A percentile compares a stretch with the other conserved stretches of the same genome.
phyloP scores from a whole-genome alignment of 2,113 vertebrate genomes.

The Opisthocomus hoazin region DNA sequence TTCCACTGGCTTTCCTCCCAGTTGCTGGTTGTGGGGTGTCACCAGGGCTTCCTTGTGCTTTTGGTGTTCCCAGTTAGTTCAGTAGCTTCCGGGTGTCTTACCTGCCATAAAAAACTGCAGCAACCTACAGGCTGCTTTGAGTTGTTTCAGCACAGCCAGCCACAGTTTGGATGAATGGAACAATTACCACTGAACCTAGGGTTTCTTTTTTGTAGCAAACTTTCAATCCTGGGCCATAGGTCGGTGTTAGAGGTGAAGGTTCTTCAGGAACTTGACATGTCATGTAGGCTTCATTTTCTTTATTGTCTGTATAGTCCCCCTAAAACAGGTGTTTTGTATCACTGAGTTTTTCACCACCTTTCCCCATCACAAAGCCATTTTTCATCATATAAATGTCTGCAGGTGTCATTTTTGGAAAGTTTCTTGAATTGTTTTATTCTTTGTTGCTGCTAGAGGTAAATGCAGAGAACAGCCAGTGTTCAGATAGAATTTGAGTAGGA shows the following conservation, averaged over 20 bases:
- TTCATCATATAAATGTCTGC: neutral
- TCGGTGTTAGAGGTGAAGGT: neutral
- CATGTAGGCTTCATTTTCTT: neutral
- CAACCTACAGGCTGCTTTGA: neutral
- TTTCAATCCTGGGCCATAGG: neutral
- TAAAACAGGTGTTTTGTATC: neutral
- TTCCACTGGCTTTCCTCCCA: neutral
- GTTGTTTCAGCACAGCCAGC: neutral
- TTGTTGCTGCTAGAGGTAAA: neutral
- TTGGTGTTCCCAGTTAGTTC: neutral
- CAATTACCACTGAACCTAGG: neutral
- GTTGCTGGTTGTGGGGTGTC: neutral
- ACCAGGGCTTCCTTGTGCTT: neutral
- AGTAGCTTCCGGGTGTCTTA: neutral
- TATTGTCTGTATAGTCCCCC: neutral
- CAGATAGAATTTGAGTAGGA: neutral
- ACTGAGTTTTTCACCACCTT: neutral
- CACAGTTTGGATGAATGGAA: neutral
- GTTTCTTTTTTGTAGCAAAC: neutral
- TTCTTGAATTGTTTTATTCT: neutral
- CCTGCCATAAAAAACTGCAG: neutral
- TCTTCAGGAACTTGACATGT: neutral
- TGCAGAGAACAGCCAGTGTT: neutral
- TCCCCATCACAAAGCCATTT: neutral
- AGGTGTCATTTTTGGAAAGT: neutral